phyloP scores from a whole-genome alignment of 2,888 invertebrate genomes.

The Thera obeliscata region DNA sequence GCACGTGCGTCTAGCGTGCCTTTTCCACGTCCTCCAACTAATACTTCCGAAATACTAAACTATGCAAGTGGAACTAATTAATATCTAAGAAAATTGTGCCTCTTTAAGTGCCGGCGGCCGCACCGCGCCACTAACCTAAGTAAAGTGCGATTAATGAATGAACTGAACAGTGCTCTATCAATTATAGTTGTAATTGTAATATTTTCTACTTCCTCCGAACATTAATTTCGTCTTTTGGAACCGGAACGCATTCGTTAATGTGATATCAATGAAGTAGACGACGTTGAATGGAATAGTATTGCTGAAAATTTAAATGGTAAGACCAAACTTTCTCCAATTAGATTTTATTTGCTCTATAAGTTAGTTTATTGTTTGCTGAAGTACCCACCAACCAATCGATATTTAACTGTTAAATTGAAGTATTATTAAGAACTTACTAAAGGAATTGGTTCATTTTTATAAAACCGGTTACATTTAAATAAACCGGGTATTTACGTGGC shows the following conservation, averaged over 20 bases:
- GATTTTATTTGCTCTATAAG: constrained; percentile 24
- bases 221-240: constrained; percentile 76
- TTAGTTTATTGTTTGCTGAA: constrained; percentile 8
- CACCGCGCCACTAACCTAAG: constrained; percentile 47
- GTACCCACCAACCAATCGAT: neutral
- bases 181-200: constrained; percentile 75
- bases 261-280: constrained; percentile 59
- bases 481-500: neutral
- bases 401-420: constrained; percentile 14
- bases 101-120: constrained; percentile 54
- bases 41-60: constrained; percentile 63
- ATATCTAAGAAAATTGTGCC: constrained; percentile 51
- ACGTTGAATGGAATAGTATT: constrained; percentile 64
- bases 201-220: constrained; percentile 74
- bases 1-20: constrained; percentile 80
- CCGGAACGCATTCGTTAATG: constrained; percentile 75
- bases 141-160: constrained; percentile 58
- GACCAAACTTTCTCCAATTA: constrained; percentile 55
- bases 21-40: constrained; percentile 54
- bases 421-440: neutral
- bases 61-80: constrained; percentile 60
- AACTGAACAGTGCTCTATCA: constrained; percentile 67
- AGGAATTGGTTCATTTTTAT: constrained; percentile 5
- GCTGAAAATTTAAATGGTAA: constrained; percentile 74
- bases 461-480: neutral